Conservation (phyloP, 2,113 vertebrate genomes). For the Actenoides hombroni region DNA sequence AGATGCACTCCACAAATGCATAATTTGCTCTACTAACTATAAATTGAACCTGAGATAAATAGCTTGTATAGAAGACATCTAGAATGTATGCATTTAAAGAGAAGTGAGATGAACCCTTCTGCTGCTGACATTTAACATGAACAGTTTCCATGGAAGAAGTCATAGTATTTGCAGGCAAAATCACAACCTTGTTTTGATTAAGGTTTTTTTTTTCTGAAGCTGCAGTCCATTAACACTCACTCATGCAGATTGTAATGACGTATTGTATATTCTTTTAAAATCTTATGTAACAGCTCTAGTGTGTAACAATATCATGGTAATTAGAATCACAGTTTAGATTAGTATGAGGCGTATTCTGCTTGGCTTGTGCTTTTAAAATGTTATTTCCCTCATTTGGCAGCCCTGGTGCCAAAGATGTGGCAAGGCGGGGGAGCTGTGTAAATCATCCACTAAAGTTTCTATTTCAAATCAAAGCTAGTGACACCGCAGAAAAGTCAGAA, state of each 20-base stretch:
- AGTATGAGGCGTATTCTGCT: neutral
- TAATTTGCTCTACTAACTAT: neutral
- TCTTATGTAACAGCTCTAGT: conserved; percentile 32
- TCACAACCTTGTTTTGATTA: conserved; percentile 31
- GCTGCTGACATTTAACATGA: conserved; percentile 2
- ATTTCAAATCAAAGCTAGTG: neutral
- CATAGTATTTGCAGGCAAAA: conserved; percentile 13
- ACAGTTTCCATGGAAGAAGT: neutral
- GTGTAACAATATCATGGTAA: conserved; percentile 15
- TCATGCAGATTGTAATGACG: conserved; percentile 13
- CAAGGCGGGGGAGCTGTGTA: neutral
- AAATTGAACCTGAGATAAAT: neutral
- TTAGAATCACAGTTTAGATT: conserved; percentile 27
- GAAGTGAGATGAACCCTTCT: neutral
- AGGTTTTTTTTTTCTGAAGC: neutral
- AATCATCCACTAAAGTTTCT: neutral
- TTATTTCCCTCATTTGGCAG: conserved; percentile 12
- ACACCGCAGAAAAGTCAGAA: neutral
- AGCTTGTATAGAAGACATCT: neutral
- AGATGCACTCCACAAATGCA: neutral
- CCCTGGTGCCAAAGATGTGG: neutral
- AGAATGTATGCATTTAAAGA: neutral
- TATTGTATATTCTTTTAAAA: conserved; percentile 5
- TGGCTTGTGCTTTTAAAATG: neutral
- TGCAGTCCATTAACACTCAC: conserved; percentile 30